Conservation (phyloP, 2,888 invertebrate genomes). For the Magallana nippona region DNA sequence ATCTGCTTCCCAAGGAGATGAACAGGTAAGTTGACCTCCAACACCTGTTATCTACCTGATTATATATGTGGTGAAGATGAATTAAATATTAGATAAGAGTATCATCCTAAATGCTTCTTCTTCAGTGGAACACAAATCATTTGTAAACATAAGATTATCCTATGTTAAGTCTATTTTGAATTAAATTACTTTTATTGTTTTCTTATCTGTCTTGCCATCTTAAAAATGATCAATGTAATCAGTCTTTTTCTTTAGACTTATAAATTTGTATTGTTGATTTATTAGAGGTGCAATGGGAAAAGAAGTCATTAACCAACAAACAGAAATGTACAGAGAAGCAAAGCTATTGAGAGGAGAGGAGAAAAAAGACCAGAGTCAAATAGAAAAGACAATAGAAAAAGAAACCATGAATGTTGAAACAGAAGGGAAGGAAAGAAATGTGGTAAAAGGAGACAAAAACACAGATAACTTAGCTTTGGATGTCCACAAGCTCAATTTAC, state of each 20-base stretch:
- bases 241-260: not conserved
- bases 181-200: too few species aligned
- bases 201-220: too few species aligned
- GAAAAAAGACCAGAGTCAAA: constrained; percentile 12
- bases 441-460: not conserved
- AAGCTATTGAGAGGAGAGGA: not conserved
- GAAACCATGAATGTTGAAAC: too few species aligned
- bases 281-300: constrained; percentile 19
- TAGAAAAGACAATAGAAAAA: not conserved
- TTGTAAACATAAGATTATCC: too few species aligned
- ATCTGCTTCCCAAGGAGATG: not conserved
- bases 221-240: not conserved
- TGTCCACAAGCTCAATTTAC: too few species aligned
- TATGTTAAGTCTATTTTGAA: too few species aligned
- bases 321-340: constrained; percentile 10
- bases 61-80: too few species aligned
- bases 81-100: too few species aligned
- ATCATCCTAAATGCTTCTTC: too few species aligned
- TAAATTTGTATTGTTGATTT: not conserved
- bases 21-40: constrained; percentile 1
- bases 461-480: too few species aligned
- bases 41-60: too few species aligned
- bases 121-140: too few species aligned
- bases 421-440: not conserved
- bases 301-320: not conserved